Conservation (phyloP, 2,888 invertebrate genomes). For the Hydriomena furcata region DNA sequence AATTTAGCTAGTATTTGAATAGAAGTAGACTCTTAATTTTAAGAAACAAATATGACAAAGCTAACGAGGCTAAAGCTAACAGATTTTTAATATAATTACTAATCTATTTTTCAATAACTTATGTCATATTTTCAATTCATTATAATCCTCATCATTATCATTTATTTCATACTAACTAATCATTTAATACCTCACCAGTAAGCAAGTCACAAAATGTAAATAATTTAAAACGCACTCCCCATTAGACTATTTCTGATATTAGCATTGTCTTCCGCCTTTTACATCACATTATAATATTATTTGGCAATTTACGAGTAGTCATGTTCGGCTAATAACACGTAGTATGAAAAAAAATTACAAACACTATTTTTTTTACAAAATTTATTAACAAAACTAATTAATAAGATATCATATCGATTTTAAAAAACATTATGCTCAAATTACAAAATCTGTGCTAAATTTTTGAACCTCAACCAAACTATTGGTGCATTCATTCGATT, state of each 20-base stretch:
- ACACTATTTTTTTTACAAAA: too few relatives aligned
- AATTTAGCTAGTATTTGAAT: conserved; percentile 58
- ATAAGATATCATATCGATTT: not conserved
- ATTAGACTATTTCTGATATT: not conserved
- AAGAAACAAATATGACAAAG: conserved; percentile 69
- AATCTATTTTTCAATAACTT: conserved; percentile 18
- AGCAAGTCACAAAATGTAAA: conserved; percentile 11
- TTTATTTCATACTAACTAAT: not conserved
- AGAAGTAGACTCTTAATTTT: conserved; percentile 57
- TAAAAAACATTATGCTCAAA: conserved; percentile 3
- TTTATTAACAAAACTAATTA: too few relatives aligned
- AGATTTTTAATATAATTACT: conserved; percentile 34
- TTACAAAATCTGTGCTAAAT: not conserved
- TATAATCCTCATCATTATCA: conserved; percentile 2
- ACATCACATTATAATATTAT: not conserved
- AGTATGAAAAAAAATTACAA: too few relatives aligned
- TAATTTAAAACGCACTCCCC: not conserved
- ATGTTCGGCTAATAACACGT: too few relatives aligned
- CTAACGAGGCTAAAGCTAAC: conserved; percentile 65
- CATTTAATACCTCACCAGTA: conserved; percentile 8
- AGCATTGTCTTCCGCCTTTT: conserved; percentile 7
- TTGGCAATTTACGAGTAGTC: too few relatives aligned
- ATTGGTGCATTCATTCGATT: conserved; percentile 3
- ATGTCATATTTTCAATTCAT: conserved; percentile 12
- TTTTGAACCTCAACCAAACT: not conserved